These are phyloP conservation scores for Rhagium mordax DNA, from an alignment of 2,888 invertebrate species.

Conservation along the genomic window DNA sequence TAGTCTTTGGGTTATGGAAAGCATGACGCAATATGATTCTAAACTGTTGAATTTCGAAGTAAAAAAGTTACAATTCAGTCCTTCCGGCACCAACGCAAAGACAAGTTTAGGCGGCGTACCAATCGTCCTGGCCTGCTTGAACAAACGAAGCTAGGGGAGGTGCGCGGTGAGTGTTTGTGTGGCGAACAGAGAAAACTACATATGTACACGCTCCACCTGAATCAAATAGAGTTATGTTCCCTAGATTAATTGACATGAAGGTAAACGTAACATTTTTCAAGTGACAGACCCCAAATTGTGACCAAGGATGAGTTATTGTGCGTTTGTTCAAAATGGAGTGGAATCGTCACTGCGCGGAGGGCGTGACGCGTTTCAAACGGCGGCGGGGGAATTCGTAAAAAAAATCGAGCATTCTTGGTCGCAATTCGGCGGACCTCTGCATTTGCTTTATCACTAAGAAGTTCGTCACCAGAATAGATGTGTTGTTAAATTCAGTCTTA, in stretches of 20 bases:
- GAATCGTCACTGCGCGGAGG: background rate
- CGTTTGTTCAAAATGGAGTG: constrained; percentile 43
- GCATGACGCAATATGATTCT: too few relatives aligned
- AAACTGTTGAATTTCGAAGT: background rate
- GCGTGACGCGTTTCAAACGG: background rate
- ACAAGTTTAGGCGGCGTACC: background rate
- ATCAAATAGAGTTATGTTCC: constrained; percentile 78
- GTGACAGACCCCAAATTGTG: constrained; percentile 57
- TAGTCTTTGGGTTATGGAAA: too few relatives aligned
- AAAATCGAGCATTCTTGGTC: constrained; percentile 39
- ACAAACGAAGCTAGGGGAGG: constrained; percentile 38
- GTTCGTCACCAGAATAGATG: constrained; percentile 70
- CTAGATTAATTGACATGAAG: constrained; percentile 90
- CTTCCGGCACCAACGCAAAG: background rate
- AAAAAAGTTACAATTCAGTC: background rate
- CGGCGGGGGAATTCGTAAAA: constrained; percentile 7
- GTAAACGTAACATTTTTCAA: constrained; percentile 72
- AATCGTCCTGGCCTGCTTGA: constrained; percentile 25
- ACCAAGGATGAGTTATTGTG: constrained; percentile 53
- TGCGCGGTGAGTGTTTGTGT: constrained; percentile 45
- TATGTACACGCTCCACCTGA: constrained; percentile 63
- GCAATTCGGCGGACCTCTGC: constrained; percentile 59
- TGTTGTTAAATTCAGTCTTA: constrained; percentile 71
- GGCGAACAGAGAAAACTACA: constrained; percentile 54
- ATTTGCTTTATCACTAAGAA: constrained; percentile 66